Conservation (phyloP, 1,140 invertebrate genomes). For the Stegodyphus mimosarum region DNA sequence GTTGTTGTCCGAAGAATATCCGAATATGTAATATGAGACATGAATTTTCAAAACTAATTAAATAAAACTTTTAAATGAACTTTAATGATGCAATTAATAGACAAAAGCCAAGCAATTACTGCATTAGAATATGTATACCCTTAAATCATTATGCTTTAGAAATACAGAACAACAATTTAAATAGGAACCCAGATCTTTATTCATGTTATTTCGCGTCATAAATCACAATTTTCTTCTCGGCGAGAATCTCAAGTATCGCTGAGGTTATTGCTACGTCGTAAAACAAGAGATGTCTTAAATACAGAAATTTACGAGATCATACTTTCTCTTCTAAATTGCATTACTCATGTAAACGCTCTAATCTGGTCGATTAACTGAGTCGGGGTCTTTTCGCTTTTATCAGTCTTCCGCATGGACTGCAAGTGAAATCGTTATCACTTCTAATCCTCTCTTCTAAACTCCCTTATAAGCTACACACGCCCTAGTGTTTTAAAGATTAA, state of each 20-base stretch:
- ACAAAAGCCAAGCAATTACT: too few species aligned
- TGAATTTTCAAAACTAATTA: too few species aligned
- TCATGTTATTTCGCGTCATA: background rate
- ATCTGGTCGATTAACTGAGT: constrained; percentile 18
- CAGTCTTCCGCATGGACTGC: constrained; percentile 9
- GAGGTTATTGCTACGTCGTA: constrained; percentile 13
- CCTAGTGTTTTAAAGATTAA: constrained; percentile 32
- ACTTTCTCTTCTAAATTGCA: constrained; percentile 20
- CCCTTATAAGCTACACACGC: constrained; percentile 9
- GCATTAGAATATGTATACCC: too few species aligned
- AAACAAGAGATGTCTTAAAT: background rate
- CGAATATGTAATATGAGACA: too few species aligned
- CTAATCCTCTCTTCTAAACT: constrained; percentile 28
- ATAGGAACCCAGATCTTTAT: too few species aligned
- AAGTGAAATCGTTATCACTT: constrained; percentile 32
- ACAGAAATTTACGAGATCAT: constrained; percentile 18
- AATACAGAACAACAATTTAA: too few species aligned
- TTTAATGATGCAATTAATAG: too few species aligned
- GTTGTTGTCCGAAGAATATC: too few species aligned
- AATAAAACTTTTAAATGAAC: too few species aligned
- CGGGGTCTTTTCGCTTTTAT: constrained; percentile 25
- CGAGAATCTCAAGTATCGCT: background rate
- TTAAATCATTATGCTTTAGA: too few species aligned
- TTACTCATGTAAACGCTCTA: constrained; percentile 12
- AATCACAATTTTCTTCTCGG: too few species aligned